Conservation (phyloP, 2,797 vertebrate species). For the Poeciliopsis infans region DNA sequence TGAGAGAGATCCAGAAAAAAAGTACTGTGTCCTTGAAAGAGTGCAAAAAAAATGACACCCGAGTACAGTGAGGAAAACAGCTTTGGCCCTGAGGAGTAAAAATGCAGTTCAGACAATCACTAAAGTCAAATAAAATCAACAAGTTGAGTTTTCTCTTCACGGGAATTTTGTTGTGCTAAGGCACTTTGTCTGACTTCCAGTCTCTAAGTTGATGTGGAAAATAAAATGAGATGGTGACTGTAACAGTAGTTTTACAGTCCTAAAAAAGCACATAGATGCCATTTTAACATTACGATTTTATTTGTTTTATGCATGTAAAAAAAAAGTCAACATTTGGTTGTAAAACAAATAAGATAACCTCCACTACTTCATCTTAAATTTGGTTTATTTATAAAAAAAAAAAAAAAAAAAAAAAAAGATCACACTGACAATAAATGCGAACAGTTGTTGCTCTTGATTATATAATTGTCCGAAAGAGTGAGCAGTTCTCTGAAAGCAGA, state of each 20-base stretch:
- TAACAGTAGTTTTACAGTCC: constrained; percentile 28
- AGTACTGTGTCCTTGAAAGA: constrained; percentile 20
- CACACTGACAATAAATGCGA: too few species aligned
- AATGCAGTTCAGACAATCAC: constrained; percentile 23
- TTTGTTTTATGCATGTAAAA: background rate
- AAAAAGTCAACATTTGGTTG: too few species aligned
- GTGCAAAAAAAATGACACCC: constrained; percentile 10
- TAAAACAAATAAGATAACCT: background rate
- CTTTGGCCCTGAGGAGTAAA: constrained; percentile 16
- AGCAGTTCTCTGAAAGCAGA: background rate
- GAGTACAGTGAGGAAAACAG: constrained; percentile 11
- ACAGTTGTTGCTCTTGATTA: background rate
- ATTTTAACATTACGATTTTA: background rate
- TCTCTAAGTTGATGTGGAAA: constrained; percentile 8
- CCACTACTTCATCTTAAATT: background rate
- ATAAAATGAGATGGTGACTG: constrained; percentile 23
- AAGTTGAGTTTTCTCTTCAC: constrained; percentile 10
- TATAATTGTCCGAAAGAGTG: background rate
- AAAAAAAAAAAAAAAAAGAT: background rate
- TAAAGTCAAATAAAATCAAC: constrained; percentile 4
- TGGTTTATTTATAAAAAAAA: background rate
- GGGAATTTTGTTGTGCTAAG: background rate
- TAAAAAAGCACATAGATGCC: background rate
- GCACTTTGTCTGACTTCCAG: constrained; percentile 7
- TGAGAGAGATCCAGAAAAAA: too few species aligned